Evolutionary conservation across 2,113 vertebrate genomes (phyloP).

Genomic region (Butastur rufipennis): DNA sequence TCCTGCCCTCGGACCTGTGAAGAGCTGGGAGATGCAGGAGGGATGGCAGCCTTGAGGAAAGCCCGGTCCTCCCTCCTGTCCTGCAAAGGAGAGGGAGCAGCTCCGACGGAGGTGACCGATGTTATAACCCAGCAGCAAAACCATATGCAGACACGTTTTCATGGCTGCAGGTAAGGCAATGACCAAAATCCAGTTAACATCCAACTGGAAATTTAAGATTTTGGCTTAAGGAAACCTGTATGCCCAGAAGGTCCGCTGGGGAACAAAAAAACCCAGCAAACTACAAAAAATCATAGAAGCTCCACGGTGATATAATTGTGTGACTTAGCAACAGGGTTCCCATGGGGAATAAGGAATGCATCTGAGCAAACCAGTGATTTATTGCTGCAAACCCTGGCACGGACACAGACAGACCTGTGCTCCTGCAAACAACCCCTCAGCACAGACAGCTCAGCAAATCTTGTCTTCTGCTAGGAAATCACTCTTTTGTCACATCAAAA

Average conservation of each 20-base stretch:
- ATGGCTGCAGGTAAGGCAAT: not conserved
- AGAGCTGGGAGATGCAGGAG: not conserved
- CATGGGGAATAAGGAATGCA: not conserved
- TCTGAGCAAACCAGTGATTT: not conserved
- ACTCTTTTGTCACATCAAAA: not conserved
- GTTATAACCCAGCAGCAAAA: not conserved
- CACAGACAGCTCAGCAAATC: not conserved
- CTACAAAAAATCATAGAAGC: not conserved
- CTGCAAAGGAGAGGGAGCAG: not conserved
- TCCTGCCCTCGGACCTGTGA: not conserved
- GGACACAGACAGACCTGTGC: not conserved
- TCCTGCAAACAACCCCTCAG: not conserved
- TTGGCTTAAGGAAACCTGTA: not conserved
- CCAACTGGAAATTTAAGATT: not conserved
- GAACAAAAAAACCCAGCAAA: not conserved
- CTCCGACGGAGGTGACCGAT: rapidly evolving
- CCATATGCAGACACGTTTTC: not conserved
- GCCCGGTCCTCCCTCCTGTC: not conserved
- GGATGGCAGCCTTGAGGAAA: not conserved
- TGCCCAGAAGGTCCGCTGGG: not conserved
- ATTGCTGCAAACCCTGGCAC: not conserved
- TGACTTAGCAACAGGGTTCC: not conserved
- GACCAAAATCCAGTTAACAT: not conserved
- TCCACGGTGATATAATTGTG: not conserved
- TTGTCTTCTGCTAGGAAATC: not conserved